Evolutionary conservation across 2,888 invertebrate genomes (phyloP).

Genomic region (Druceiella hillmani): DNA sequence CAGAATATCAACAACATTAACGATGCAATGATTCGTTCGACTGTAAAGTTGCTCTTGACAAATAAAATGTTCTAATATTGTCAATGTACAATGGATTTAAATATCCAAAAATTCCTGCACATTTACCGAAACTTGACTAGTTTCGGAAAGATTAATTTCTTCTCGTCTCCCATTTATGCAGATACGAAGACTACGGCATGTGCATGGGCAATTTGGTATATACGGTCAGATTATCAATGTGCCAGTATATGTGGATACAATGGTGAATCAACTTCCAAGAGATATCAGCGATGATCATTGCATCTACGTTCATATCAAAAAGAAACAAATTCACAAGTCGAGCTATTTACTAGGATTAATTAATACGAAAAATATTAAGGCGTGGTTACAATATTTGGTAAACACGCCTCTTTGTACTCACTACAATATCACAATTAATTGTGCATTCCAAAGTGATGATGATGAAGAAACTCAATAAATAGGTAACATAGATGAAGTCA

Average conservation of each 20-base stretch:
- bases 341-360: slow-evolving; percentile 24
- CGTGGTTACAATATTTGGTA: slow-evolving; percentile 22
- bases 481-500: slow-evolving; percentile 11
- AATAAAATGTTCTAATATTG: slow-evolving; percentile 14
- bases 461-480: slow-evolving; percentile 11
- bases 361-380: slow-evolving; percentile 21
- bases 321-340: slow-evolving; percentile 22
- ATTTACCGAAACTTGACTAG: slow-evolving; percentile 12
- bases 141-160: slow-evolving; percentile 19
- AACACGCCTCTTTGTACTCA: slow-evolving; percentile 15
- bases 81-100: slow-evolving; percentile 19
- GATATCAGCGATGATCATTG: slow-evolving; percentile 26
- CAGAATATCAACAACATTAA: too few relatives aligned
- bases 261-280: slow-evolving; percentile 23
- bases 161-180: slow-evolving; percentile 25
- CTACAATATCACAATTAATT: slow-evolving; percentile 21
- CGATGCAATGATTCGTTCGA: too few relatives aligned
- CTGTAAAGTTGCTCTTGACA: slow-evolving; percentile 16
- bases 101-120: slow-evolving; percentile 17
- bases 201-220: slow-evolving; percentile 25
- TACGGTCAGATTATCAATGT: slow-evolving; percentile 27
- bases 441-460: slow-evolving; percentile 11
- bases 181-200: slow-evolving; percentile 24
- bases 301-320: slow-evolving; percentile 26
- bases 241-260: slow-evolving; percentile 24